Evolutionary conservation across 2,113 vertebrate species (phyloP).

Genomic region (Emydura subglobosa): DNA sequence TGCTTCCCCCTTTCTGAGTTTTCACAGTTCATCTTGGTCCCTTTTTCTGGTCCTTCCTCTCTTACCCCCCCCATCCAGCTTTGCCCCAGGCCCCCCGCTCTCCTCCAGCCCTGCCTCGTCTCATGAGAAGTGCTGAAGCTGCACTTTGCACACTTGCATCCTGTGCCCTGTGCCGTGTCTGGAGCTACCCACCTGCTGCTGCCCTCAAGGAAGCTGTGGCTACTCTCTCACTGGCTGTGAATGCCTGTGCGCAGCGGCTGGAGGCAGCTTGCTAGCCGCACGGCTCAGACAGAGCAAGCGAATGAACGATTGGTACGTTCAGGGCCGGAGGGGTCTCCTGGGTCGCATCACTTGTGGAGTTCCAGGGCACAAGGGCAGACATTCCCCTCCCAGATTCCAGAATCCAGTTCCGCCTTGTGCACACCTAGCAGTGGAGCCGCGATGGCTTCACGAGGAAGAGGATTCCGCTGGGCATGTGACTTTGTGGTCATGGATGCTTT

Average conservation of each 20-base stretch:
- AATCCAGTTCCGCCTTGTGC: background rate
- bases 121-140: background rate
- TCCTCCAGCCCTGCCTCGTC: background rate
- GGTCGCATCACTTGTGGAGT: background rate
- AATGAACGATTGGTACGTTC: background rate
- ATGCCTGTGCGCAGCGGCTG: background rate
- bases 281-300: fast-evolving
- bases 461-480: background rate
- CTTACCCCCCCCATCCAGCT: background rate
- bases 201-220: background rate
- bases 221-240: background rate
- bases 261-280: background rate
- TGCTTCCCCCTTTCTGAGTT: background rate
- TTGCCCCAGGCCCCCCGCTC: background rate
- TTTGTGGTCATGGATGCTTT: background rate
- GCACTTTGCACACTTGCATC: background rate
- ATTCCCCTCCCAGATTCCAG: background rate
- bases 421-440: background rate
- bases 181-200: background rate
- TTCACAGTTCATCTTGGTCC: background rate
- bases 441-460: background rate
- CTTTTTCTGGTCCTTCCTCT: background rate
- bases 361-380: background rate
- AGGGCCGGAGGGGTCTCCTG: background rate
- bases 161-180: background rate